These are phyloP conservation scores for Leptopilina boulardi DNA, from an alignment of 1,140 invertebrate species.

Conservation along the genomic window DNA sequence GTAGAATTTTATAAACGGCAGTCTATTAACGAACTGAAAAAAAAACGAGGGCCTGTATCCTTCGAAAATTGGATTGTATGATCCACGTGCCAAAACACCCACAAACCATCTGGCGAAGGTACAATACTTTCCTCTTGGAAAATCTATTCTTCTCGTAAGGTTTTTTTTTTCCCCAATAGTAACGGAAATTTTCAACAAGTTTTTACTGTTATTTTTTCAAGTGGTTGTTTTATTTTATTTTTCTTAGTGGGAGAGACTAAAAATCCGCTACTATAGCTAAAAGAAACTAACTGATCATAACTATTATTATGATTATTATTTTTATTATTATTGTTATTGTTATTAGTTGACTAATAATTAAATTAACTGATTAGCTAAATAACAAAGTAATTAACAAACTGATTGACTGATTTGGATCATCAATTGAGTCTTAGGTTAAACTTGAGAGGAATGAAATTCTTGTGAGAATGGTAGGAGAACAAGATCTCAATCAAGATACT, in stretches of 20 bases:
- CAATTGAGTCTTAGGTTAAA: not conserved
- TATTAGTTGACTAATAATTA: no score
- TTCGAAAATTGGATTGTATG: slow-evolving; percentile 40
- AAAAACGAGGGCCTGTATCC: slow-evolving; percentile 18
- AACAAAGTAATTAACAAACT: no score
- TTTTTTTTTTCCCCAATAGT: not conserved
- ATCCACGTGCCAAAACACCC: slow-evolving; percentile 38
- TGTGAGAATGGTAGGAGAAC: slow-evolving; percentile 31
- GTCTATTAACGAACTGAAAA: slow-evolving; percentile 33
- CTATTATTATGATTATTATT: no score
- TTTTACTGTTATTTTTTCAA: not conserved
- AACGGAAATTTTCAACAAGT: slow-evolving; percentile 10
- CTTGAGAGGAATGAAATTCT: not conserved
- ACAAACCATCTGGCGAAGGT: slow-evolving; percentile 46
- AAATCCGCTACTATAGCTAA: no score
- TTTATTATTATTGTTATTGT: no score
- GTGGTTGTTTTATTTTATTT: not conserved
- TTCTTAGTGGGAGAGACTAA: no score
- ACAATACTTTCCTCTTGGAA: not conserved
- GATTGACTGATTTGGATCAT: not conserved
- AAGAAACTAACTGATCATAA: no score
- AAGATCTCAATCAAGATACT: slow-evolving; percentile 65
- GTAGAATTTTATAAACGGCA: slow-evolving; percentile 13
- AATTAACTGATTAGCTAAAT: no score
- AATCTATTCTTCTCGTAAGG: not conserved